Conservation (phyloP, 1,140 invertebrate species). For the Drosophila santomea region DNA sequence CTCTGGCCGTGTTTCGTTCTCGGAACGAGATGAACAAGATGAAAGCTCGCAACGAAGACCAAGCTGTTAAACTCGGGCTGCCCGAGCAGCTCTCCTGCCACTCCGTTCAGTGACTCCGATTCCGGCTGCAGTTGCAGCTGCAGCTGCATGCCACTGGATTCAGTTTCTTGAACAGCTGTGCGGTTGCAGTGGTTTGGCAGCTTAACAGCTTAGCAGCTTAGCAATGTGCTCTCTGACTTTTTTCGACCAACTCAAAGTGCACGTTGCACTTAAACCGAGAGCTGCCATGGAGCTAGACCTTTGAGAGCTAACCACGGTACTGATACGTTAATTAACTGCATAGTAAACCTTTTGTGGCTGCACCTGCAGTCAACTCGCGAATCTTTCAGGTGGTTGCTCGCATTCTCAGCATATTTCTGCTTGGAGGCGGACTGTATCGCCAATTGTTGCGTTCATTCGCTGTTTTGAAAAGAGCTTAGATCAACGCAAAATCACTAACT, state of each 20-base stretch:
- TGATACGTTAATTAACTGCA: conserved; percentile 19
- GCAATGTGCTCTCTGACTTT: conserved; percentile 4
- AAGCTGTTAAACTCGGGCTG: neutral
- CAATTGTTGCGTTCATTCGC: too few relatives aligned
- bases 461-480: too few relatives aligned
- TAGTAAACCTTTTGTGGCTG: conserved; percentile 47
- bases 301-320: conserved; percentile 19
- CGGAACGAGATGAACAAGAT: conserved; percentile 4
- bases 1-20: neutral
- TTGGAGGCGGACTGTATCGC: neutral
- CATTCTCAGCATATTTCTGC: conserved; percentile 52
- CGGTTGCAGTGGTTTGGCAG: conserved; percentile 3
- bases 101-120: neutral
- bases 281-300: conserved; percentile 27
- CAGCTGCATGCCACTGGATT: conserved; percentile 8
- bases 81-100: too few relatives aligned
- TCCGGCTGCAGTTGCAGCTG: conserved; percentile 14
- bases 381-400: conserved; percentile 23
- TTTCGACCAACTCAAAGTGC: conserved; percentile 15
- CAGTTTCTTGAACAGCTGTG: conserved; percentile 12
- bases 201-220: neutral
- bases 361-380: conserved; percentile 17
- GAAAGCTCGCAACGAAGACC: neutral
- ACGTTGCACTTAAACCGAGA: neutral
- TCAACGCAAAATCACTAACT: too few relatives aligned